Evolutionary conservation across 2,113 vertebrate species (phyloP), one percentile per base, ranked within the genome.

Genomic region (Myrmecobius fasciatus): DNA sequence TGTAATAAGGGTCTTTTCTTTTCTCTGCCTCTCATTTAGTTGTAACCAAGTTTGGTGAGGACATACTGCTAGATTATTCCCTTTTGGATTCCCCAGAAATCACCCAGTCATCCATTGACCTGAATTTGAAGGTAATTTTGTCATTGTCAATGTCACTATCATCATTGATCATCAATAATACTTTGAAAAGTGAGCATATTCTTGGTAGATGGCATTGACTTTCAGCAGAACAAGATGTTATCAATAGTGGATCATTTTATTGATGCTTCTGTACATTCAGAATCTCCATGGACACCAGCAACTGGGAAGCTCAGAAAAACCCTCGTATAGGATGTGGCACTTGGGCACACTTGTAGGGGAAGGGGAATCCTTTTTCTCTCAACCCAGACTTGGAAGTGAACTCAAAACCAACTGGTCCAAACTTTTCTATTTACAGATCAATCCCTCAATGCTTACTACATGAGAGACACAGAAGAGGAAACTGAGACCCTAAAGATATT

Each of bases 111-210:
- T 97, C 97, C 92, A 95, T 98, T 75, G 98, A 98, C 94, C 97
- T 98, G 96, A 96, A 98, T 95, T 98, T 98, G 95, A 98, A 98
- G 98, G 98, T 98, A 98, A 98, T 94, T 95, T 96, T 60, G 1
- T 93, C 36, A 0, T 89, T 75, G 20, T 52, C 26, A 48, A 49
- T 75, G 25, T 54, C n/a, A 48, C 52, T 54, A 52, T 53, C 11
- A 28, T 94, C 53, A 11, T 24, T n/a, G 12, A 17, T 46, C 47
- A 20, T 51, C 51, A 51, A n/a, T 3, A 46, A n/a, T 46, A 53
- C 75, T 83, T 43, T 43, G 67, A 83, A 83, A 75, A n/a, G 60
- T n/a, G 36, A 75, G 60, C n/a, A n/a, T n/a, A 17, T 75, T n/a
- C 60, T 75, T n/a, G 14, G 36, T 4, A 5, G 31, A 6, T 31